phyloP scores from a whole-genome alignment of 1,140 invertebrate genomes.

The Notospermus geniculatus region DNA sequence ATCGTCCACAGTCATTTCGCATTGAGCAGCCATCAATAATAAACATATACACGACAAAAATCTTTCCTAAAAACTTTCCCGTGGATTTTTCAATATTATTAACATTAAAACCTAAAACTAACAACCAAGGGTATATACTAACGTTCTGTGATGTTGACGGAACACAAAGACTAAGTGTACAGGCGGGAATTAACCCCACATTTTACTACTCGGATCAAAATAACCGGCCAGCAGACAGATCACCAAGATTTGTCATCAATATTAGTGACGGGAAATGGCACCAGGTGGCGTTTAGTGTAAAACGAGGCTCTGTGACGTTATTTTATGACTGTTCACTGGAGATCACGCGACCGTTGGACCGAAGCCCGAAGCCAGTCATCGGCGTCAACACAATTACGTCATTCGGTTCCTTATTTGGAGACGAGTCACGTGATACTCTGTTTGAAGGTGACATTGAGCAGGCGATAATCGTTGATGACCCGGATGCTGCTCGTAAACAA shows the following conservation, averaged over 20 bases:
- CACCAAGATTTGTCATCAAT: constrained; percentile 30
- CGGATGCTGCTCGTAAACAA: constrained; percentile 32
- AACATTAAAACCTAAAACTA: not conserved
- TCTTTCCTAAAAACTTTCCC: not conserved
- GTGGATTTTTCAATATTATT: not conserved
- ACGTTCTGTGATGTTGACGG: not conserved
- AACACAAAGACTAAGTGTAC: not conserved
- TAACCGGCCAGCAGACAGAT: not conserved
- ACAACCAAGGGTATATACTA: not conserved
- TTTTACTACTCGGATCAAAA: not conserved
- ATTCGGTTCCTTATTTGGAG: constrained; percentile 38
- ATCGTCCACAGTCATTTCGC: not conserved
- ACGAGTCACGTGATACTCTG: not conserved
- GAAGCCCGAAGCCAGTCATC: constrained; percentile 25
- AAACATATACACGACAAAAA: not conserved
- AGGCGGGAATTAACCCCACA: not conserved
- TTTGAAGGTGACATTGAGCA: constrained; percentile 42
- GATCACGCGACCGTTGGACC: constrained; percentile 23
- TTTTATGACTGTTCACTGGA: constrained; percentile 41
- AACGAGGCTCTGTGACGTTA: constrained; percentile 28
- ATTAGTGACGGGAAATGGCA: constrained; percentile 38
- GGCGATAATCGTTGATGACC: constrained; percentile 32
- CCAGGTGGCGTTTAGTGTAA: constrained; percentile 33
- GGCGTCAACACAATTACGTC: constrained; percentile 37
- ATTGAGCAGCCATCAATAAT: not conserved